Base-by-base conservation (phyloP, 2,888 invertebrate species). In the Cyclophora punctaria region DNA sequence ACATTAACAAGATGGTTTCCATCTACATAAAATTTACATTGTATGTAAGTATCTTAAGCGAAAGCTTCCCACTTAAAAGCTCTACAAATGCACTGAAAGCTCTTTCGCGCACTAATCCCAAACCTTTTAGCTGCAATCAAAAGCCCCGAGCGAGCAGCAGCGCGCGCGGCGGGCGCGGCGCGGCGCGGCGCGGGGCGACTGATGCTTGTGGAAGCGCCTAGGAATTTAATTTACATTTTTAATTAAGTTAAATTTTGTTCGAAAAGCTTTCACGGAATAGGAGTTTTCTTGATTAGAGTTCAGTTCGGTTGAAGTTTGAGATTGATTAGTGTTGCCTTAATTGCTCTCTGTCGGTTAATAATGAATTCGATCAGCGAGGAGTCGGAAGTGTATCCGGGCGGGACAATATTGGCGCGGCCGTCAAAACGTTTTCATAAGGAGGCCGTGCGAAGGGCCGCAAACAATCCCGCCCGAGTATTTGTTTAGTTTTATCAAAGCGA, bases 81-180 rank as follows among this genome's bases (percentile, higher is more conserved):
- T 88, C 87, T 86, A 87, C 87, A 87, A 88, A 88, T 88, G 88
- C 88, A 88, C 86, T 86, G 88, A 88, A 88, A 88, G 88, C 89
- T 88, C 87, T 88, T 85, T 87, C 88, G 87, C 87, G 86, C 85
- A 87, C 87, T 88, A 88, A 85, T 86, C 85, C 84, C 87, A 85
- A 86, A 86, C 88, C 87, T 89, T 89, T 89, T 89, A 89, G 89
- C 88, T 88, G 89, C 88, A 89, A 88, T 88, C 88, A 88, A 88
- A 88, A 87, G 88, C 87, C 80, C 83, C 78, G 82, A 81, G 85
- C 78, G 78, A 81, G 85, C 78, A 77, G 73, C 69, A 68, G 66
- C 67, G 77, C 73, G 72, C 66, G 64, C 57, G 58, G n/a, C n/a
- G n/a, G 64, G 51, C 52, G 50, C 48, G 47, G 49, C n/a, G n/a